Percentiles rank a stretch among this genome's conserved stretches.
Evolutionary conservation across 2,888 invertebrate genomes (phyloP).

Genomic region (Clostera curtula): DNA sequence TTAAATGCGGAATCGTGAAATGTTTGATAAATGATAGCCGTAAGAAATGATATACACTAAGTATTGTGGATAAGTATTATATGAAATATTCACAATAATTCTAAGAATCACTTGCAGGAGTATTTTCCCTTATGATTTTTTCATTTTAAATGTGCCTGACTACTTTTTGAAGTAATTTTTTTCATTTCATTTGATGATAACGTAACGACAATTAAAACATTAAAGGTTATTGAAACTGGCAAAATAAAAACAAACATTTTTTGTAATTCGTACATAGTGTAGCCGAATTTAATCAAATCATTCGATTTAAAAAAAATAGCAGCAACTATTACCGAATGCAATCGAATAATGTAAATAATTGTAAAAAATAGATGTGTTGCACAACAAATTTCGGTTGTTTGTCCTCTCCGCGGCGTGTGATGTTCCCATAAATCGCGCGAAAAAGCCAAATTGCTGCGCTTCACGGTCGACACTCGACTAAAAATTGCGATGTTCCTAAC

Average conservation of each 20-base stretch:
- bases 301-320: background rate
- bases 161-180: no score
- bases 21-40: slow-evolving; percentile 8
- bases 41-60: background rate
- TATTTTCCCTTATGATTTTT: no score
- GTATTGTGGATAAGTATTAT: background rate
- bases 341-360: slow-evolving; percentile 58
- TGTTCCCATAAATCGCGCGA: slow-evolving; percentile 66
- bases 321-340: slow-evolving; percentile 16
- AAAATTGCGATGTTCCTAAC: slow-evolving; percentile 62
- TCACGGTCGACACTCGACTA: slow-evolving; percentile 58
- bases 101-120: no score
- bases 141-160: no score
- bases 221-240: no score
- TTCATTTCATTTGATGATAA: no score
- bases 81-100: background rate
- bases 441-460: slow-evolving; percentile 67
- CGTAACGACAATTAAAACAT: no score
- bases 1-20: slow-evolving; percentile 14
- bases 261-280: no score
- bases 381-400: slow-evolving; percentile 65
- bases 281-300: background rate
- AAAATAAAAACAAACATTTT: no score
- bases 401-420: slow-evolving; percentile 59
- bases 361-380: slow-evolving; percentile 56